Evolutionary conservation across 2,113 vertebrate species (phyloP).

Genomic region (Arothron firmamentum): DNA sequence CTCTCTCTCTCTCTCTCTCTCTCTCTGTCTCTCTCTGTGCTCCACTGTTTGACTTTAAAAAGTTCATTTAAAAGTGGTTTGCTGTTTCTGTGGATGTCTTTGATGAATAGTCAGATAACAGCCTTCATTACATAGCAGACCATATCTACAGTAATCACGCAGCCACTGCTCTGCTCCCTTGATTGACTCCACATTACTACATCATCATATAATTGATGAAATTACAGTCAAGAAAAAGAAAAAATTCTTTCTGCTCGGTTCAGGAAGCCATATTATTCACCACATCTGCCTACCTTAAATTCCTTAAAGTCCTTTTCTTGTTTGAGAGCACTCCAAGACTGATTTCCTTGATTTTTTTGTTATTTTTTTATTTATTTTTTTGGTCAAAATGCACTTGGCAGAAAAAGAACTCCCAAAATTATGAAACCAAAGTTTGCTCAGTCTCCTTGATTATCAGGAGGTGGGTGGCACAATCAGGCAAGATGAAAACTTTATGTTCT

Average conservation of each 20-base stretch:
- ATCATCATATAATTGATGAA: too few species aligned
- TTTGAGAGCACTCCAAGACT: slow-evolving; percentile 44
- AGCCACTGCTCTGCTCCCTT: too few species aligned
- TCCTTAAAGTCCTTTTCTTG: slow-evolving; percentile 14
- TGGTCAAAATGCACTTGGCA: slow-evolving; percentile 49
- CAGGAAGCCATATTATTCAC: slow-evolving; percentile 20
- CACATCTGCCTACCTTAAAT: slow-evolving; percentile 33
- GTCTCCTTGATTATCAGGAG: slow-evolving; percentile 46
- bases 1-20: too few species aligned
- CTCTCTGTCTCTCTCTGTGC: too few species aligned
- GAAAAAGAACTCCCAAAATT: slow-evolving; percentile 31
- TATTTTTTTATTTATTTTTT: too few species aligned
- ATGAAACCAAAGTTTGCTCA: slow-evolving; percentile 48
- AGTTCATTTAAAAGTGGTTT: too few species aligned
- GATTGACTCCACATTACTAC: too few species aligned
- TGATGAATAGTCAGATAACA: background rate
- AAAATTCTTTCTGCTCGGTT: too few species aligned
- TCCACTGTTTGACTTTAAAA: too few species aligned
- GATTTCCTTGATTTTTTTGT: slow-evolving; percentile 53
- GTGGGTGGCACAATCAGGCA: slow-evolving; percentile 45
- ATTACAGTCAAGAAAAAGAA: too few species aligned
- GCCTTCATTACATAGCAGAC: background rate
- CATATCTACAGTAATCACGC: too few species aligned
- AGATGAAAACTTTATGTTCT: slow-evolving; percentile 36
- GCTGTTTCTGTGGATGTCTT: too few species aligned